Evolutionary conservation across 2,888 invertebrate genomes (phyloP), one percentile per base, ranked within the genome.

Genomic region (Xylocampa areola): DNA sequence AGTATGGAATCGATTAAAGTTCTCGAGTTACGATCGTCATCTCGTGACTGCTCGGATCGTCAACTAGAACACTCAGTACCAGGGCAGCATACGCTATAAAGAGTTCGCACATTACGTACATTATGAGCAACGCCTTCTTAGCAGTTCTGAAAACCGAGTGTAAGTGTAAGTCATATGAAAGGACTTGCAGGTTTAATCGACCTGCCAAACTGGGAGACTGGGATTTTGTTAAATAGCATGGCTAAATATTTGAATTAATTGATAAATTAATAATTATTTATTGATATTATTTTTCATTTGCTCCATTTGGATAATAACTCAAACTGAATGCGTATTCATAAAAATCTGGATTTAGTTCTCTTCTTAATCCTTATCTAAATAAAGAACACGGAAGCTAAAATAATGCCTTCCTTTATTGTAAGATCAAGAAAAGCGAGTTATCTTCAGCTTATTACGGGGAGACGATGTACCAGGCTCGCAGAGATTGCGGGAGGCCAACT

Each of bases 381-480:
- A 64, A 76, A 80, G 80, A 81, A 89, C 84, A 80, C 90, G 90
- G 89, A 90, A 89, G 86, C 83, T 78, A 82, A 82, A 86, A 82
- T 83, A 82, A 83, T 84, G 77, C 76, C 80, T 82, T 84, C 84
- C 79, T 81, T 82, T 80, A 80, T 81, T 80, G 84, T 82, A 85
- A 86, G 89, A 91, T 90, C 89, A 89, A 90, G 90, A 90, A 90
- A 90, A 88, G 87, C 89, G 87, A 89, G 89, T 91, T 91, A 92
- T 91, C 92, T 91, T 90, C 90, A 90, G 92, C 93, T 94, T 93
- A 92, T 94, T 94, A 94, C 91, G 88, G 87, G 86, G 89, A 92
- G 89, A 81, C 86, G 82, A 76, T 79, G 87, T 91, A 94, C 92
- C 82, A 93, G 93, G 92, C 87, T 79, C 77, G 77, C 89, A 91